phyloP scores from a whole-genome alignment of 2,797 vertebrate genomes.

The Muraenolepis orangiensis region DNA sequence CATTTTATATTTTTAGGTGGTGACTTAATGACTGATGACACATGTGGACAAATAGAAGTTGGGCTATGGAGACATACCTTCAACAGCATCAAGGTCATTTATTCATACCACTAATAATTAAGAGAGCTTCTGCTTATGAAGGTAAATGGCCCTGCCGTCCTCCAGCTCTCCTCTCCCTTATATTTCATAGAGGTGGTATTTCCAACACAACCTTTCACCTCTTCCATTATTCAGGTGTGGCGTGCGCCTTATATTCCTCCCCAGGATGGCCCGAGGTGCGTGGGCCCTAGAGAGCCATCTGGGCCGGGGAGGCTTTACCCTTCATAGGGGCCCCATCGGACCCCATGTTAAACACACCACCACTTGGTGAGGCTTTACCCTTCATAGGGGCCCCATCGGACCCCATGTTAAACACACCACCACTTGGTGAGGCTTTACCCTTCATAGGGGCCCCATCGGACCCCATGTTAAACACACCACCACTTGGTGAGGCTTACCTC shows the following conservation, averaged over 20 bases:
- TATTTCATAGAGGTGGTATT: slow-evolving; percentile 64
- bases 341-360: neutral
- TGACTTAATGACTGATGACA: too few species aligned
- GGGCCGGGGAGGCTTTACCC: slow-evolving; percentile 72
- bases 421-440: slow-evolving; percentile 59
- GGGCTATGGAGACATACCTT: slow-evolving; percentile 27
- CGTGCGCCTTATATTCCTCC: slow-evolving; percentile 48
- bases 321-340: slow-evolving; percentile 55
- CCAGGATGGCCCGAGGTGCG: slow-evolving; percentile 49
- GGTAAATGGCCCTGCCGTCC: slow-evolving; percentile 52
- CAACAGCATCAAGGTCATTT: slow-evolving; percentile 44
- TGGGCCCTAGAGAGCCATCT: slow-evolving; percentile 54
- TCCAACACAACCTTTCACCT: slow-evolving; percentile 61
- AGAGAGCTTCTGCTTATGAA: slow-evolving; percentile 41
- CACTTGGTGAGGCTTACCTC: slow-evolving; percentile 50
- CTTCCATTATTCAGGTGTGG: slow-evolving; percentile 67
- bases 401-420: neutral
- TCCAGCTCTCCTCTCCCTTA: slow-evolving; percentile 47
- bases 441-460: slow-evolving; percentile 55
- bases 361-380: slow-evolving; percentile 59
- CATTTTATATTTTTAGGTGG: too few species aligned
- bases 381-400: slow-evolving; percentile 55
- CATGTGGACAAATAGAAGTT: neutral
- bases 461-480: neutral
- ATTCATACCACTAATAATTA: slow-evolving; percentile 65